These are phyloP conservation scores for Bemisia tabaci DNA, from an alignment of 1,140 invertebrate species.

Conservation along the genomic window DNA sequence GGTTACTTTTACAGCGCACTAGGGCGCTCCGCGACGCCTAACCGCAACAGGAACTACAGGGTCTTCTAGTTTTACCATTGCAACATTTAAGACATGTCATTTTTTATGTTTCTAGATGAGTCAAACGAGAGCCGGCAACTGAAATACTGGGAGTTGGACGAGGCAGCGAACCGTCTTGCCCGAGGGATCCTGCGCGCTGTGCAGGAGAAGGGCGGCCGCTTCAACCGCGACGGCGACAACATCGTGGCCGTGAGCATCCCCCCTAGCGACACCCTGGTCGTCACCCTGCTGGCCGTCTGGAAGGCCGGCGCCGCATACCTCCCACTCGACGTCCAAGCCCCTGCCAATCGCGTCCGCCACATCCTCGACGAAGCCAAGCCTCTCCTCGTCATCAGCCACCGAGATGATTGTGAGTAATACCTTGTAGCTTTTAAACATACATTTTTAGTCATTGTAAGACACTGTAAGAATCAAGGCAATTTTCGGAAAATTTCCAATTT, in stretches of 20 bases:
- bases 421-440: too few species aligned
- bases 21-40: too few species aligned
- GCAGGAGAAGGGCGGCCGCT: conserved; percentile 25
- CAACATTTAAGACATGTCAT: too few species aligned
- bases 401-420: conserved; percentile 27
- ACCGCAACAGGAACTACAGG: too few species aligned
- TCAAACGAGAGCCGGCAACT: too few species aligned
- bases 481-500: too few species aligned
- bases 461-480: too few species aligned
- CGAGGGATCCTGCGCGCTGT: conserved; percentile 33
- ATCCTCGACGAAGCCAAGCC: conserved; percentile 63
- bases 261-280: conserved; percentile 53
- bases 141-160: not conserved
- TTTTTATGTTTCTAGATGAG: too few species aligned
- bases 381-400: conserved; percentile 48
- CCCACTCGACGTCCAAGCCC: conserved; percentile 63
- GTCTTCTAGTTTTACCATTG: too few species aligned
- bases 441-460: too few species aligned
- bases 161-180: conserved; percentile 24
- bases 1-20: too few species aligned
- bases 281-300: conserved; percentile 53
- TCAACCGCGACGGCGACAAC: conserved; percentile 47
- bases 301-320: conserved; percentile 71
- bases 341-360: conserved; percentile 53
- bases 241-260: conserved; percentile 61